These are phyloP conservation scores for Ips nitidus DNA, from an alignment of 1,140 invertebrate genomes.

Conservation along the genomic window DNA sequence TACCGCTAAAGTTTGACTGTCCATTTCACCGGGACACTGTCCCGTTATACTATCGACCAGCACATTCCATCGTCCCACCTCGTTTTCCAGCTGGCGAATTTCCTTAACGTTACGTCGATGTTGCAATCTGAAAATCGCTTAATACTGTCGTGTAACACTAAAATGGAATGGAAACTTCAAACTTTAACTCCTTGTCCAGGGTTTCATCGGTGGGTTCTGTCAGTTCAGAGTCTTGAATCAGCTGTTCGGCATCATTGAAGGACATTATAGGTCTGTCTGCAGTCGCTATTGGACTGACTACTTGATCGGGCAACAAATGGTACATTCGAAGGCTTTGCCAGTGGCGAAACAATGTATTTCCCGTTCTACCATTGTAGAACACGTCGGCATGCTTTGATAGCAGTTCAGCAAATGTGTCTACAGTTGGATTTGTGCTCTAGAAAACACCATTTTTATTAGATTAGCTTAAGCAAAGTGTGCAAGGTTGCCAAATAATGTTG, in stretches of 20 bases:
- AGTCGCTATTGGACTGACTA: constrained; percentile 65
- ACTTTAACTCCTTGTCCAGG: constrained; percentile 57
- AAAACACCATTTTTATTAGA: constrained; percentile 3
- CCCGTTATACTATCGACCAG: constrained; percentile 82
- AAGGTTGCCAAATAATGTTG: too few species aligned
- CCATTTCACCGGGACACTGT: constrained; percentile 74
- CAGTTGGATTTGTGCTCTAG: constrained; percentile 48
- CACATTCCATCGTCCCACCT: constrained; percentile 87
- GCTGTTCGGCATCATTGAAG: constrained; percentile 92
- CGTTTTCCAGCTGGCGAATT: constrained; percentile 86
- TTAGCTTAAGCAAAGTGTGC: too few species aligned
- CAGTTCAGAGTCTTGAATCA: constrained; percentile 81
- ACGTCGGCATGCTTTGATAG: constrained; percentile 79
- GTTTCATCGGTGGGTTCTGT: constrained; percentile 77
- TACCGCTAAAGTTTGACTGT: constrained; percentile 91
- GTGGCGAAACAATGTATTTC: constrained; percentile 82
- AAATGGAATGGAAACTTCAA: neutral
- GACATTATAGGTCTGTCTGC: constrained; percentile 66
- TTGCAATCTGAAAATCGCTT: constrained; percentile 41
- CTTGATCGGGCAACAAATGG: constrained; percentile 88
- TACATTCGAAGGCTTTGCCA: constrained; percentile 95
- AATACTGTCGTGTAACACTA: neutral
- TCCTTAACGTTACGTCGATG: constrained; percentile 75
- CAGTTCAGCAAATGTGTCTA: constrained; percentile 85
- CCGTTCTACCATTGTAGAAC: constrained; percentile 85